Base-by-base conservation (phyloP, 2,888 invertebrate genomes). In the Imbricaverruca yamaguchii region DNA sequence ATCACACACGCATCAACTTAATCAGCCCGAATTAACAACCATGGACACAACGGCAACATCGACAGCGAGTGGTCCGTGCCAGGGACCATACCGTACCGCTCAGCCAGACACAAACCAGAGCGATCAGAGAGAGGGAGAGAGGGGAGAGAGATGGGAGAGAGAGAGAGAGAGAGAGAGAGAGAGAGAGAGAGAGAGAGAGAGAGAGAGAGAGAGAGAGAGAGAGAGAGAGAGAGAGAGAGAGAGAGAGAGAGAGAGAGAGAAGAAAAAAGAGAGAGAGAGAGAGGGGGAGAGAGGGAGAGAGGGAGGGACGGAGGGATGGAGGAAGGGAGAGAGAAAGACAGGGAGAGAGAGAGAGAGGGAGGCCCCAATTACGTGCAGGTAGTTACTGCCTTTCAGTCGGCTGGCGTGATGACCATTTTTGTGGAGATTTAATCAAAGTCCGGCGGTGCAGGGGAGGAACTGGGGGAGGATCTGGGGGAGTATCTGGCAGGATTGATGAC, bases 231-330 rank as follows among this genome's bases (percentile, higher is more conserved):
- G 39, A 39, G 39, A 39, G 39, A 39, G 39, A 39, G 39, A 39
- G 39, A 39, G 67, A 80, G 80, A 55, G 65, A 69, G 69, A 69
- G 59, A 69, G 57, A 25, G 69, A 67, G 69, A 57, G 61, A 59
- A 39, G 59, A 74, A 18, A 13, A 53, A 39, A 39, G 69, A 21
- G 57, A 39, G 80, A 59, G 81, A 69, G 59, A 23, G 59, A 57
- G 81, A 81, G 78, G 77, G 81, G 39, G 78, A 81, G 74, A 81
- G 81, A 61, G 69, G n/a, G 74, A 55, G 81, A 74, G 74, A 81
- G 77, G n/a, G 21, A 74, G 81, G 15, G 57, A 69, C 57, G 11
- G 74, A 69, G 61, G 23, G 81, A 81, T 74, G 0, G 74, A 57
- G 74, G 25, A 59, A 74, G 81, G 1, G 57, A 74, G 74, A 77